Evolutionary conservation across 2,797 vertebrate genomes (phyloP).

Genomic region (Cossypha polioptera): DNA sequence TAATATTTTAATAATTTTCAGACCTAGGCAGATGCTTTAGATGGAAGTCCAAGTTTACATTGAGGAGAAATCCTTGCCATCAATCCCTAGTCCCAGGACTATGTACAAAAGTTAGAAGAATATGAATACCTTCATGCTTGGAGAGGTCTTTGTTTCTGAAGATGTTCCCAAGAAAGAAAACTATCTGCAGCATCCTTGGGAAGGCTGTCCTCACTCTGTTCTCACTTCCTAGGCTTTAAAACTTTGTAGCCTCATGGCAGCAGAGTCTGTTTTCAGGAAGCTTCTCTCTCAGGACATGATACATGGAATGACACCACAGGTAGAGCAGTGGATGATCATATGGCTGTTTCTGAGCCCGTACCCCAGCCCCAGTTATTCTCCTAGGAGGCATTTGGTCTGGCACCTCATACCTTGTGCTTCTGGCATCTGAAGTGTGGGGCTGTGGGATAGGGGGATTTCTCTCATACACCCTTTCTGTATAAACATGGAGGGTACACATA

Average conservation of each 20-base stretch:
- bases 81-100: background rate
- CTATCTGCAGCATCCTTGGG: background rate
- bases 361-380: background rate
- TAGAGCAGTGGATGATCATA: accelerated
- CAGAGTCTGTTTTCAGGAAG: background rate
- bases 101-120: background rate
- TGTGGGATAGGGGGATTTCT: background rate
- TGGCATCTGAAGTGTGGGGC: background rate
- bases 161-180: background rate
- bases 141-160: background rate
- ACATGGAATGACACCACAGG: background rate
- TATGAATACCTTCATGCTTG: accelerated
- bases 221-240: background rate
- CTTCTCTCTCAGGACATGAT: background rate
- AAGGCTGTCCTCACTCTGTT: background rate
- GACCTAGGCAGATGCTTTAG: background rate
- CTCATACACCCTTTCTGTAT: background rate
- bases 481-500: too few relatives aligned
- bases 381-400: background rate
- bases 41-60: background rate
- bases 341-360: background rate
- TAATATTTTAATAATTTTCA: background rate
- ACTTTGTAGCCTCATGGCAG: background rate
- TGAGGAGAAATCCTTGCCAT: background rate
- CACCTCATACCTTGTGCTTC: background rate